Evolutionary conservation across 2,888 invertebrate species (phyloP), one percentile per base, ranked within the genome.

Genomic region (Lepidochitona cinerea): DNA sequence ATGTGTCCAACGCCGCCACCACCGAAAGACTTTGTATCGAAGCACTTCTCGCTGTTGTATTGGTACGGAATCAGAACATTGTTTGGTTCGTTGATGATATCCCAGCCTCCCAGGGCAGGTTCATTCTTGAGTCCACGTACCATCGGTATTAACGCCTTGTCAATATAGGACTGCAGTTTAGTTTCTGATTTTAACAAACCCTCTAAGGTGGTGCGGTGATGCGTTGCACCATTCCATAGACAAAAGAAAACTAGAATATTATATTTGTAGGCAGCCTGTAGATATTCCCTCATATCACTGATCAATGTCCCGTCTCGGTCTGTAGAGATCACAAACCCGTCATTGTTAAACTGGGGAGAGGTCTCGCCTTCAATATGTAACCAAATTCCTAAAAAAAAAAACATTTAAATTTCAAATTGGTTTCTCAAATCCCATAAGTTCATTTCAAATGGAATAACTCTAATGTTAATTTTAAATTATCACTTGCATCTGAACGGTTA

Each of bases 51-150:
- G 3, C 49, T 68, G 75, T 75, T 77, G 12, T 74, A 67, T 29
- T 73, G 59, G 12, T 78, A 80, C 0, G 81, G 75, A 9, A 69
- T 82, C 1, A 86, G 68, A 69, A 81, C 77, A 7, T 86, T 86
- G 64, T 87, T 86, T 12, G 84, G 82, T 72, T 87, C 87, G 68
- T 87, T 87, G 59, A 86, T 82, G 59, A 87, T 81, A 54, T 87
- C 87, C 85, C 86, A 87, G 5, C 83, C 85, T 2, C 86, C 87
- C 0, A 87, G 81, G 18, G 84, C 84, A 0, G 82, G 84, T 36
- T 83, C 77, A 67, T 77, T 76, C 72, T 84, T 85, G 65, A 87
- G 76, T 0, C 79, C 82, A 5, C 68, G 76, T 4, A 86, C 86
- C 82, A 84, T 81, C 6, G 86, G 86, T 26, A 80, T 79, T 36